Percentiles rank a stretch among this genome's conserved stretches.
These are phyloP conservation scores for Oceanites oceanicus DNA, from an alignment of 2,113 vertebrate genomes.

Conservation along the genomic window DNA sequence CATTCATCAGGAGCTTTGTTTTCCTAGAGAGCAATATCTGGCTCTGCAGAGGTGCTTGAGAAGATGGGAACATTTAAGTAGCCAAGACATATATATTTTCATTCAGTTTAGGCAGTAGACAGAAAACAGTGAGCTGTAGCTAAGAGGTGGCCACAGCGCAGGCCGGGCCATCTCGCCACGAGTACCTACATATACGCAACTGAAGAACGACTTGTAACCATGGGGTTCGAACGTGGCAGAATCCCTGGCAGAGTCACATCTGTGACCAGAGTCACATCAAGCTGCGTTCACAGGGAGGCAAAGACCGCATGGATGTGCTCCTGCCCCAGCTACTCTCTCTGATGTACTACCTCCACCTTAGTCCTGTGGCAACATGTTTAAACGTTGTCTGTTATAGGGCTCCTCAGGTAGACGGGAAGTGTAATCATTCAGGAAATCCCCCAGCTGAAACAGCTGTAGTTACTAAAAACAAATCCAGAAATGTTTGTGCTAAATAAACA, in stretches of 20 bases:
- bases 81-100: neutral
- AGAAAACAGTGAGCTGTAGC: neutral
- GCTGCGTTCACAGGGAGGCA: neutral
- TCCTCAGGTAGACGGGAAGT: neutral
- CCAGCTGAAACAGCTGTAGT: neutral
- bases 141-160: neutral
- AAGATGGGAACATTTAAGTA: neutral
- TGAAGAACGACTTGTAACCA: neutral
- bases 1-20: neutral
- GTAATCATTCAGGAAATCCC: accelerated
- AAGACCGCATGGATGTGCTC: neutral
- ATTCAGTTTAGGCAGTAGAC: neutral
- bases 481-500: neutral
- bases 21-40: neutral
- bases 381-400: accelerated
- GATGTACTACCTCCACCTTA: neutral
- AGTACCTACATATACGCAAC: neutral
- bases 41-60: neutral
- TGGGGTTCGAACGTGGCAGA: neutral
- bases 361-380: neutral
- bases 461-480: neutral
- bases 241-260: neutral
- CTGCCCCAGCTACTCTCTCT: neutral
- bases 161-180: neutral
- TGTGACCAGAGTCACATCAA: neutral